Evolutionary conservation across 1,140 invertebrate genomes (phyloP).

Genomic region (Notospermus geniculatus): DNA sequence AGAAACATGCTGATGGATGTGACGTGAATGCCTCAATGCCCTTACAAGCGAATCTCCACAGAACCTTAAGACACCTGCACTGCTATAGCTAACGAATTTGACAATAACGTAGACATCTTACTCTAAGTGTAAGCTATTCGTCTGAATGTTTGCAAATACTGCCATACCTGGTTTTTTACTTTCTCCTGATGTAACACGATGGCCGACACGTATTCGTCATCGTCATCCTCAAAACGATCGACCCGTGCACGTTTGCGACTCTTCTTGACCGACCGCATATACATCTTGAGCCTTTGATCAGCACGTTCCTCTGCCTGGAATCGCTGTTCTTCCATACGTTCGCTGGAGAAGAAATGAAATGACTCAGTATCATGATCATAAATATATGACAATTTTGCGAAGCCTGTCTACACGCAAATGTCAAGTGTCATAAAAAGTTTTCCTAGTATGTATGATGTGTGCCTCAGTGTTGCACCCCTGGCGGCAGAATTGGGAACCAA

Average conservation of each 20-base stretch:
- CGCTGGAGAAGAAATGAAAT: slow-evolving; percentile 29
- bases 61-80: too few relatives aligned
- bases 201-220: slow-evolving; percentile 46
- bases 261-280: slow-evolving; percentile 26
- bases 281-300: slow-evolving; percentile 35
- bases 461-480: too few relatives aligned
- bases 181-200: slow-evolving; percentile 39
- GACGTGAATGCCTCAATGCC: too few relatives aligned
- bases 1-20: too few relatives aligned
- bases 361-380: background rate
- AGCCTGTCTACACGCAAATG: too few relatives aligned
- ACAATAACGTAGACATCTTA: too few relatives aligned
- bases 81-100: too few relatives aligned
- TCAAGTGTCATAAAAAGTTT: too few relatives aligned
- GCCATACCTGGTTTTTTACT: slow-evolving; percentile 39
- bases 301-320: slow-evolving; percentile 33
- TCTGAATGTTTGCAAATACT: background rate
- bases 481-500: too few relatives aligned
- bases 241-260: slow-evolving; percentile 18
- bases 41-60: too few relatives aligned
- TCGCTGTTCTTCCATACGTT: slow-evolving; percentile 29
- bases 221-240: slow-evolving; percentile 21
- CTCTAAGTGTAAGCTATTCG: too few relatives aligned
- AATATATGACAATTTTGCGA: too few relatives aligned
- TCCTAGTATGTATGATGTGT: background rate